A percentile compares a stretch with the other conserved stretches of the same genome.
Conservation (phyloP, 2,888 invertebrate genomes). For the Lithophane leautieri region DNA sequence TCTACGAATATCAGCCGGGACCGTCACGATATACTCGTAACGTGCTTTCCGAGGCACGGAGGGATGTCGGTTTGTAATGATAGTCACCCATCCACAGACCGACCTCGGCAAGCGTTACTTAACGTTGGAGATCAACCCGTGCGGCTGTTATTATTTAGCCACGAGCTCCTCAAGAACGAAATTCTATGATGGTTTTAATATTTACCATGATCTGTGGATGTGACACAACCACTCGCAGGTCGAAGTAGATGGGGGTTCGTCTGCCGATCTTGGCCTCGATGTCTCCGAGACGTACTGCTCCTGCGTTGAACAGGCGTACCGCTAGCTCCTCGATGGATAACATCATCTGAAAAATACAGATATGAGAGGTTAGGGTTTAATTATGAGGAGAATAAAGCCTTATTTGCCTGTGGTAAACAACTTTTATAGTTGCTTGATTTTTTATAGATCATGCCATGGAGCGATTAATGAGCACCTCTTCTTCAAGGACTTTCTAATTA, state of each 20-base stretch:
- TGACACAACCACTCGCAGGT: constrained; percentile 97
- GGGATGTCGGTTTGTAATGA: neutral
- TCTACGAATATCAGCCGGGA: neutral
- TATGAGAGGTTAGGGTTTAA: too few relatives aligned
- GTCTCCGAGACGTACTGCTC: constrained; percentile 97
- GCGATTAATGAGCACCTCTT: neutral
- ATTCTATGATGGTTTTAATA: neutral
- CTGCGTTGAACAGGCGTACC: constrained; percentile 93
- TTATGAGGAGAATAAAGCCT: too few relatives aligned
- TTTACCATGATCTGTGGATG: constrained; percentile 95
- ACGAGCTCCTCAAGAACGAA: neutral
- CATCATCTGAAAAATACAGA: constrained; percentile 68
- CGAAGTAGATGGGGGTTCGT: constrained; percentile 98
- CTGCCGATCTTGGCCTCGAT: constrained; percentile 97
- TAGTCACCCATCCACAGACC: neutral
- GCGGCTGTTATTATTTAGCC: neutral
- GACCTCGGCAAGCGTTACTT: neutral
- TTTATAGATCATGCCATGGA: neutral
- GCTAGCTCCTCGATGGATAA: constrained; percentile 90
- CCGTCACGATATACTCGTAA: too few relatives aligned
- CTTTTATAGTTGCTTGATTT: too few relatives aligned
- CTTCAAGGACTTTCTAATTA: too few relatives aligned
- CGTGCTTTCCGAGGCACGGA: neutral
- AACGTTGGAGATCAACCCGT: neutral
- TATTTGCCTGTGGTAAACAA: too few relatives aligned